Evolutionary conservation across 2,113 vertebrate genomes (phyloP).

Genomic region (Rhabdomys dilectus): DNA sequence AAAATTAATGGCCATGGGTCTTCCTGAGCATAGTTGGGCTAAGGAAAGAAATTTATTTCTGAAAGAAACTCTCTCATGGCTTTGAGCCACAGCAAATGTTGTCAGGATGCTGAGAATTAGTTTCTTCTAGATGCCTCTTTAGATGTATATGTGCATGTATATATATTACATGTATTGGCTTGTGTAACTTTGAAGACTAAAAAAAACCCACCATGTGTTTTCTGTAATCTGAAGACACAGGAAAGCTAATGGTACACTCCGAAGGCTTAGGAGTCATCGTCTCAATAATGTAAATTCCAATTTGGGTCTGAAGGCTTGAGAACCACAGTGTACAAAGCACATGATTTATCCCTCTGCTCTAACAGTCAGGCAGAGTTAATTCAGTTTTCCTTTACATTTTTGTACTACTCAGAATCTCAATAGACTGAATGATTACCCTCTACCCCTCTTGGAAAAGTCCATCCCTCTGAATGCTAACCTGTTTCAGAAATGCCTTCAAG

Average conservation of each 20-base stretch:
- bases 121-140: not conserved
- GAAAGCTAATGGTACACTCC: not conserved
- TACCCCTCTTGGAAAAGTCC: not conserved
- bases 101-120: not conserved
- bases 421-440: not conserved
- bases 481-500: not conserved
- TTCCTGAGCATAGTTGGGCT: conserved; percentile 21
- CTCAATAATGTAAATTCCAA: not conserved
- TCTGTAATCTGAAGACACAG: not conserved
- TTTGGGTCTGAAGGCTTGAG: not conserved
- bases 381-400: not conserved
- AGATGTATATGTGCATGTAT: not conserved
- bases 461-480: not conserved
- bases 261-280: not conserved
- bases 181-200: not conserved
- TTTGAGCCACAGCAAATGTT: not conserved
- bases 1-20: conserved; percentile 60
- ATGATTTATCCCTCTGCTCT: not conserved
- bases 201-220: not conserved
- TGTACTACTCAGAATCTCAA: not conserved
- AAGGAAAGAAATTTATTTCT: conserved; percentile 49
- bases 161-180: not conserved
- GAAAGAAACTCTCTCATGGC: not conserved
- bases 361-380: not conserved
- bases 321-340: not conserved